These are phyloP conservation scores for Myoxocephalus aenaeus DNA, from an alignment of 2,797 vertebrate genomes.

Conservation along the genomic window DNA sequence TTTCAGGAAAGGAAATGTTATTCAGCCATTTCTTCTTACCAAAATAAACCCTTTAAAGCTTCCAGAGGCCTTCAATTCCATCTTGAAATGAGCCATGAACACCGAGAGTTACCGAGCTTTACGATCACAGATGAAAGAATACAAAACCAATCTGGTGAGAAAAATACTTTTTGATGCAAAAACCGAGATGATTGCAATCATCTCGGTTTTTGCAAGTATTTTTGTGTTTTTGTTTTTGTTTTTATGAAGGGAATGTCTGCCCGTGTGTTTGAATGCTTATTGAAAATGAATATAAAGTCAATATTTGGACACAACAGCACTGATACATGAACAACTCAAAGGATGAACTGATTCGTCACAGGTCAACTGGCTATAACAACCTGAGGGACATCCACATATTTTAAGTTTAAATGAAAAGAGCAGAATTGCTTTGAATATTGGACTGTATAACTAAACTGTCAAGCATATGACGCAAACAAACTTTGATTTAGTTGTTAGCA, in stretches of 20 bases:
- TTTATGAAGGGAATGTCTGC: constrained; percentile 21
- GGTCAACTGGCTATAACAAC: not conserved
- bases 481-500: not conserved
- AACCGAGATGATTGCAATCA: constrained; percentile 22
- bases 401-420: not conserved
- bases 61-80: constrained; percentile 41
- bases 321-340: not conserved
- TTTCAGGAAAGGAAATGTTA: constrained; percentile 2
- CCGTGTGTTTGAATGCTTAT: constrained; percentile 11
- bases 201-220: too few relatives aligned
- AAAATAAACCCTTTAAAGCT: constrained; percentile 42
- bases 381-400: not conserved
- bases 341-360: not conserved
- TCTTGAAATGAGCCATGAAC: constrained; percentile 40
- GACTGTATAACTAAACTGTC: not conserved
- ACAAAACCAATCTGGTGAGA: constrained; percentile 34
- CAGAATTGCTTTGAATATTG: not conserved
- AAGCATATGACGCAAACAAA: not conserved
- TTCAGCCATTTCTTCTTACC: constrained; percentile 10
- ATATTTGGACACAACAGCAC: constrained; percentile 1
- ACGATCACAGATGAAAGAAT: constrained; percentile 62
- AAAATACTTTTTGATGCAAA: constrained; percentile 48
- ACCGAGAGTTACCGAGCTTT: constrained; percentile 24
- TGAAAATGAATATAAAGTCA: constrained; percentile 7
- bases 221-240: too few relatives aligned